Evolutionary conservation across 2,797 vertebrate genomes (phyloP), one percentile per base, ranked within the genome.

Genomic region (Paguma larvata): DNA sequence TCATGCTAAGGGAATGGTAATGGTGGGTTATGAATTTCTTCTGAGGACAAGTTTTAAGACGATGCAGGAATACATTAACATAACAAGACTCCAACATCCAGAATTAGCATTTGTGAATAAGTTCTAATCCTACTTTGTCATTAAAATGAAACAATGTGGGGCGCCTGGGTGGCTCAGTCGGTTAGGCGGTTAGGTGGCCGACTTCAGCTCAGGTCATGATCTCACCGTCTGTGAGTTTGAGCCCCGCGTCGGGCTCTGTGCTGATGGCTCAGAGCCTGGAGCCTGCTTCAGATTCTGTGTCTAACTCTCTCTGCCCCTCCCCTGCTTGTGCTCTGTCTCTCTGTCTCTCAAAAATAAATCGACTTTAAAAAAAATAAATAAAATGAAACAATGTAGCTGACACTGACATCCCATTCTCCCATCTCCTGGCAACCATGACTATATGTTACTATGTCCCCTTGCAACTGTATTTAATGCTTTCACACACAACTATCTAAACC

Each of bases 41-140:
- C 68, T 6, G 23, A 94, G 67, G 19, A 65, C 9, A 46, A 30
- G 21, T n/a, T 94, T 90, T 96, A 68, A 92, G 89, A 90, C 12
- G 15, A 2, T 90, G 30, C 21, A 88, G 78, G 96, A 75, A 41
- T 63, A 14, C 56, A 18, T 2, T 65, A 30, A 21, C 70, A 48
- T 46, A 27, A 32, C 6, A 65, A 59, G 53, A 44, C 59, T n/a
- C 53, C 46, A 11, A 21, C 63, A 16, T 32, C 53, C 65, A 51
- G 51, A 51, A 51, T n/a, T 16, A 90, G 53, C 4, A 21, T n/a
- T n/a, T n/a, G 73, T 30, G 67, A 62, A 25, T 51, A 9, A 44
- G 9, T 85, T 70, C 15, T 41, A 32, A 34, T 51, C n/a, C 73
- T 44, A 65, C 56, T 80, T 96, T 56, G n/a, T 87, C 89, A 90